Conservation (phyloP, 2,113 vertebrate species). For the Gnathonemus longibarbis region DNA sequence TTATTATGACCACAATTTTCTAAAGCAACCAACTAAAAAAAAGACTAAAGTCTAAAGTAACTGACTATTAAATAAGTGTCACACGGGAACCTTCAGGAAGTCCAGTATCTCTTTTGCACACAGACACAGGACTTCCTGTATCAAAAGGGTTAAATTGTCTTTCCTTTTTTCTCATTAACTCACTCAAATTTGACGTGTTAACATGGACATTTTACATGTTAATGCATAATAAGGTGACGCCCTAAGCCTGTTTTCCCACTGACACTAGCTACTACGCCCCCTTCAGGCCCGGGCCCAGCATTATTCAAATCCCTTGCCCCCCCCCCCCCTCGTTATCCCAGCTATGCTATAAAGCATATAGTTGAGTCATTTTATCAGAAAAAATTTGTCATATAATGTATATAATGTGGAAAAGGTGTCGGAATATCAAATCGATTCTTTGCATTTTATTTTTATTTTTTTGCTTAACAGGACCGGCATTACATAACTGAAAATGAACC, state of each 20-base stretch:
- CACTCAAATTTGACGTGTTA: not conserved
- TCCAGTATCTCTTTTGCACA: too few species aligned
- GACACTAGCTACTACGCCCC: not conserved
- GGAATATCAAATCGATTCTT: not conserved
- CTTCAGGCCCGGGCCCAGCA: not conserved
- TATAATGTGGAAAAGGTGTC: not conserved
- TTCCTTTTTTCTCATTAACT: too few species aligned
- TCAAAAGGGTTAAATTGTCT: not conserved
- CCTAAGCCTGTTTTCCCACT: not conserved
- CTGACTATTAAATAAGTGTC: not conserved
- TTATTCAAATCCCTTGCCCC: not conserved
- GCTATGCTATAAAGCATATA: not conserved
- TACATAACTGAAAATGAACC: not conserved
- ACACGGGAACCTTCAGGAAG: not conserved
- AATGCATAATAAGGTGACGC: not conserved
- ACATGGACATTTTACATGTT: not conserved
- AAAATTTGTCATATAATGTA: not conserved
- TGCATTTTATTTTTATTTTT: not conserved
- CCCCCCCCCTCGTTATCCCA: not conserved
- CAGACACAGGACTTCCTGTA: too few species aligned
- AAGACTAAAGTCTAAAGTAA: too few species aligned
- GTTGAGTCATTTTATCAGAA: not conserved
- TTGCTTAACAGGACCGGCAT: not conserved
- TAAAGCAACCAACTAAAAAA: too few species aligned
- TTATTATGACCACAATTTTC: too few species aligned